Conservation (phyloP, 2,797 vertebrate genomes). For the Pelodytes ibericus region DNA sequence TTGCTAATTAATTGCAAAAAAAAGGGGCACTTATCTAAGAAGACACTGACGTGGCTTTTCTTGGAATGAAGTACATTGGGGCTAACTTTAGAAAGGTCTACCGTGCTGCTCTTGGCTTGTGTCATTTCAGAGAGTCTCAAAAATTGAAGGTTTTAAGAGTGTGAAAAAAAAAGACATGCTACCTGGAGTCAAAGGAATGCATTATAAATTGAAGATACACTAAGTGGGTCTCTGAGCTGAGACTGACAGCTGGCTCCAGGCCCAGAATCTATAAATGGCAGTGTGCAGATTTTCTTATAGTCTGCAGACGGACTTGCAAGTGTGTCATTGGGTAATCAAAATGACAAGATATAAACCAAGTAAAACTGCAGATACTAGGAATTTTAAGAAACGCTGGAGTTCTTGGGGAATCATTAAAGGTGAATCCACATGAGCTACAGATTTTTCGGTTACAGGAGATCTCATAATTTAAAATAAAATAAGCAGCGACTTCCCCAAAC, state of each 20-base stretch:
- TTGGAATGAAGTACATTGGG: conserved; percentile 21
- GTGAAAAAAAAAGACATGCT: conserved; percentile 23
- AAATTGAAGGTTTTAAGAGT: conserved; percentile 45
- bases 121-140: conserved; percentile 38
- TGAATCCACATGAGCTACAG: too few relatives aligned
- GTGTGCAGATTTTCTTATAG: conserved; percentile 35
- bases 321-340: conserved; percentile 46
- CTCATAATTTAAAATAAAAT: too few relatives aligned
- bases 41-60: background rate
- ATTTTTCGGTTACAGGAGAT: too few relatives aligned
- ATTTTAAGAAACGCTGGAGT: conserved; percentile 5
- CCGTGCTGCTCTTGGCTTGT: conserved; percentile 25
- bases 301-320: conserved; percentile 19
- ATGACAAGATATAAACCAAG: conserved; percentile 37
- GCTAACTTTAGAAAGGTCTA: conserved; percentile 34
- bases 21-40: too few relatives aligned
- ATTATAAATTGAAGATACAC: conserved; percentile 52
- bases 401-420: conserved; percentile 21
- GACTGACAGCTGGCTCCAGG: conserved; percentile 41
- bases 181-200: conserved; percentile 47
- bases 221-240: conserved; percentile 16
- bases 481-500: too few relatives aligned
- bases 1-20: background rate
- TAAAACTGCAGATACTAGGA: conserved; percentile 30
- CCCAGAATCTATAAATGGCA: conserved; percentile 49